These are phyloP conservation scores for Mellilla xanthometata DNA, from an alignment of 2,888 invertebrate genomes.

Conservation along the genomic window DNA sequence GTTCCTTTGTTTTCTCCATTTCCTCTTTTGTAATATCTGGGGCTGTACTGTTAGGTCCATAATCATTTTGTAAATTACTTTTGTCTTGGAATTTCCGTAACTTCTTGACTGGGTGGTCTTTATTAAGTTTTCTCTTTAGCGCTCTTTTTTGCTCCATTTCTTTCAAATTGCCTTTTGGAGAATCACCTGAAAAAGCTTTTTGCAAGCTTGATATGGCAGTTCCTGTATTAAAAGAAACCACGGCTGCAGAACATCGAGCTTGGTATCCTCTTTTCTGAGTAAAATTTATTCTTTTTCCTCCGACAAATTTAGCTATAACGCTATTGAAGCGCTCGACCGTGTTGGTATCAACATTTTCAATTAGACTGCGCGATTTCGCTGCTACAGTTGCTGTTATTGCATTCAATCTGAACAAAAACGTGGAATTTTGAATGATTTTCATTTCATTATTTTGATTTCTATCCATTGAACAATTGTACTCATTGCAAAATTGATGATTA, in stretches of 20 bases:
- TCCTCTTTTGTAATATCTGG: neutral
- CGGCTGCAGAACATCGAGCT: conserved; percentile 38
- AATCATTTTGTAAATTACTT: neutral
- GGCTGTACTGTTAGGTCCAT: neutral
- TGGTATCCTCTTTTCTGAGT: conserved; percentile 35
- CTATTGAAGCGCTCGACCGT: neutral
- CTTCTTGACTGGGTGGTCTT: conserved; percentile 5
- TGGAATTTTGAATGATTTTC: neutral
- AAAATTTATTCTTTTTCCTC: conserved; percentile 42
- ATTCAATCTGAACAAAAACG: neutral
- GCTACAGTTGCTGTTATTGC: neutral
- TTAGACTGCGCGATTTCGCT: neutral
- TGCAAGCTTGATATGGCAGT: neutral
- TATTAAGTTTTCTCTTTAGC: conserved; percentile 21
- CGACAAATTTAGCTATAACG: conserved; percentile 2
- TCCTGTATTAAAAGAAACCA: conserved; percentile 27
- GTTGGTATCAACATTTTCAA: neutral
- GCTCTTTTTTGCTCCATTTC: neutral
- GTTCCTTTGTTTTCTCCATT: neutral
- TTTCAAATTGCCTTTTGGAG: neutral
- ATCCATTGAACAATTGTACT: neutral
- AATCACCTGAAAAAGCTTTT: neutral
- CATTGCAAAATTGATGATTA: neutral
- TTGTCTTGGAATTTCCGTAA: neutral
- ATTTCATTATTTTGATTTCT: neutral